Conservation (phyloP, 2,797 vertebrate species). For the Karalla daura region DNA sequence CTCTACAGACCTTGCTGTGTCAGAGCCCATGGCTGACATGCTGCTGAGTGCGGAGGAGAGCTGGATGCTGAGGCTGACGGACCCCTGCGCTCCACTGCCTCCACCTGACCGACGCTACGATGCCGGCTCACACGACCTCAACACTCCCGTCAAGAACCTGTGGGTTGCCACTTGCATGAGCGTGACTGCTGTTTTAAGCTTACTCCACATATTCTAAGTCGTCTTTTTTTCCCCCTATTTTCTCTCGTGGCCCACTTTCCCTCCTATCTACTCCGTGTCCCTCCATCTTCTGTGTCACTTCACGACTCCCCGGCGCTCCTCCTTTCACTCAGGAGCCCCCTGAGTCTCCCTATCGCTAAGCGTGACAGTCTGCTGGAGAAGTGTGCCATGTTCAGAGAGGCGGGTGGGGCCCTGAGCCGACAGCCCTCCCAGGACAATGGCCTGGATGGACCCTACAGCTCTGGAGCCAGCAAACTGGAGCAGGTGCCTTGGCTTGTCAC, state of each 20-base stretch:
- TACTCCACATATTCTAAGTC: not conserved
- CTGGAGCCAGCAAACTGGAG: slow-evolving; percentile 83
- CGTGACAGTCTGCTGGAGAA: slow-evolving; percentile 95
- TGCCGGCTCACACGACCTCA: slow-evolving; percentile 84
- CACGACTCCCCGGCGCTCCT: not conserved
- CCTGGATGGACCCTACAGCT: slow-evolving; percentile 77
- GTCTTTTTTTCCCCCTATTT: not conserved
- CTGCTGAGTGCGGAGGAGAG: slow-evolving; percentile 88
- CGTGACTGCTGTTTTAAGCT: not conserved
- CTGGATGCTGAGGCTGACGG: slow-evolving; percentile 86
- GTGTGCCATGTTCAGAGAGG: slow-evolving; percentile 93
- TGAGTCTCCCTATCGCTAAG: slow-evolving; percentile 91
- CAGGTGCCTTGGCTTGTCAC: slow-evolving; percentile 82
- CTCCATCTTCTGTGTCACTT: not conserved
- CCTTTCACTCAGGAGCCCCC: slow-evolving; percentile 79
- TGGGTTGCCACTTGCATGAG: slow-evolving; percentile 73
- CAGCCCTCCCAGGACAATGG: slow-evolving; percentile 87
- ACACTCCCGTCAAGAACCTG: slow-evolving; percentile 87
- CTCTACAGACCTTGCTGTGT: slow-evolving; percentile 87
- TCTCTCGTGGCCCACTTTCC: not conserved
- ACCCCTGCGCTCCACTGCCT: slow-evolving; percentile 75
- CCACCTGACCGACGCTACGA: slow-evolving; percentile 87
- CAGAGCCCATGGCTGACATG: slow-evolving; percentile 88
- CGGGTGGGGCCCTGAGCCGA: slow-evolving; percentile 81
- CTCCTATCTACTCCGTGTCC: not conserved